Percentiles rank a stretch among this genome's conserved stretches.
These are phyloP conservation scores for Malacoraja senta DNA, from an alignment of 2,797 vertebrate genomes.

Conservation along the genomic window DNA sequence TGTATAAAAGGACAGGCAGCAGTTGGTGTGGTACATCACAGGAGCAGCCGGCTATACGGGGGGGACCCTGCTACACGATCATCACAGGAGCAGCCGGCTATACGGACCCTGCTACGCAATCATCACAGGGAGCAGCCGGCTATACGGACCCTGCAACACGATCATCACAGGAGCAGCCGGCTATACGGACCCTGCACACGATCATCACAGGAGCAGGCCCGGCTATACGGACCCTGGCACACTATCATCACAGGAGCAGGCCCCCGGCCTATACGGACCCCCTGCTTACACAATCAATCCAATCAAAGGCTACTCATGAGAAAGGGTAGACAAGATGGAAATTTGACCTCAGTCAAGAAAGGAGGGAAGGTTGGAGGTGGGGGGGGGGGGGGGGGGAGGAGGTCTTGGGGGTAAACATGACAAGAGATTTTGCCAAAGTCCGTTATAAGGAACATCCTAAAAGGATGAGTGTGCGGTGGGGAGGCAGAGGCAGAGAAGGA, in stretches of 20 bases:
- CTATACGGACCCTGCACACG: too few relatives aligned
- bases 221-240: too few relatives aligned
- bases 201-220: too few relatives aligned
- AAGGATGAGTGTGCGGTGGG: background rate
- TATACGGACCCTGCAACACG: too few relatives aligned
- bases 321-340: background rate
- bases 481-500: too few relatives aligned
- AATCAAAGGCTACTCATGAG: background rate
- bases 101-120: too few relatives aligned
- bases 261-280: too few relatives aligned
- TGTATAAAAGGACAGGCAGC: slow-evolving; percentile 44
- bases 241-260: too few relatives aligned
- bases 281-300: background rate
- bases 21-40: too few relatives aligned
- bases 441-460: background rate
- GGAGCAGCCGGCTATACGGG: background rate
- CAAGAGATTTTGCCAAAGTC: background rate
- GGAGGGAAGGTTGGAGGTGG: background rate
- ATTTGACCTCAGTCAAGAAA: background rate
- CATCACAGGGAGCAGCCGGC: background rate
- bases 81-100: background rate
- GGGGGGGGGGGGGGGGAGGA: too few relatives aligned
- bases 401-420: background rate
- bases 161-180: background rate
- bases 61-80: too few relatives aligned